phyloP scores from a whole-genome alignment of 2,797 vertebrate species.

The Bradypodion ventrale region DNA sequence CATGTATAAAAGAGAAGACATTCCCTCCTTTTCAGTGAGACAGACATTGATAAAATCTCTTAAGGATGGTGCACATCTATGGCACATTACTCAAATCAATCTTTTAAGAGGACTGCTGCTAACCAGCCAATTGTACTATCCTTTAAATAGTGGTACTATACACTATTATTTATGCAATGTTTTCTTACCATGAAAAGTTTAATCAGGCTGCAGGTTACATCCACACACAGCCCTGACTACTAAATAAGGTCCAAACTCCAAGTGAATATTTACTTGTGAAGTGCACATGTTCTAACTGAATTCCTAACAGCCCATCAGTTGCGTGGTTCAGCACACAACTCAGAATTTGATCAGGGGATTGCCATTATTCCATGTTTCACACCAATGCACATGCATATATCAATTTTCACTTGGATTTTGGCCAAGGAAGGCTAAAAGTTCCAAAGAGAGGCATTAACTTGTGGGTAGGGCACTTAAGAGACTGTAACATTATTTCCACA shows the following conservation, averaged over 20 bases:
- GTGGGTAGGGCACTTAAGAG: background rate
- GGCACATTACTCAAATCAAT: too few relatives aligned
- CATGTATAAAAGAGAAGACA: background rate
- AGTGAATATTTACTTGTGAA: too few relatives aligned
- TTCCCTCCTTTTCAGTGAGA: background rate
- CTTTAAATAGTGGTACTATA: background rate
- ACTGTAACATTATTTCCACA: background rate
- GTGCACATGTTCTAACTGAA: too few relatives aligned
- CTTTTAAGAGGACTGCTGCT: too few relatives aligned
- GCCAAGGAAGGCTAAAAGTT: background rate
- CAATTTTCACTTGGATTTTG: background rate
- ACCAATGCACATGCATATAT: too few relatives aligned
- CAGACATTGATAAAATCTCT: background rate
- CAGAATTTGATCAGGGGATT: too few relatives aligned
- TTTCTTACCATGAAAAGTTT: background rate
- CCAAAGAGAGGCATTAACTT: background rate
- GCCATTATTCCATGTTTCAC: too few relatives aligned
- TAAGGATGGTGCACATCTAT: background rate
- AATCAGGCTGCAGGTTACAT: background rate
- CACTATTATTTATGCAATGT: background rate
- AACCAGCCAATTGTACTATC: too few relatives aligned
- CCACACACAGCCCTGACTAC: background rate
- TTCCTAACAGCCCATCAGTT: too few relatives aligned
- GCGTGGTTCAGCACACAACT: too few relatives aligned
- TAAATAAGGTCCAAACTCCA: background rate